Conservation (phyloP, 2,113 vertebrate genomes). For the Miniopterus natalensis region DNA sequence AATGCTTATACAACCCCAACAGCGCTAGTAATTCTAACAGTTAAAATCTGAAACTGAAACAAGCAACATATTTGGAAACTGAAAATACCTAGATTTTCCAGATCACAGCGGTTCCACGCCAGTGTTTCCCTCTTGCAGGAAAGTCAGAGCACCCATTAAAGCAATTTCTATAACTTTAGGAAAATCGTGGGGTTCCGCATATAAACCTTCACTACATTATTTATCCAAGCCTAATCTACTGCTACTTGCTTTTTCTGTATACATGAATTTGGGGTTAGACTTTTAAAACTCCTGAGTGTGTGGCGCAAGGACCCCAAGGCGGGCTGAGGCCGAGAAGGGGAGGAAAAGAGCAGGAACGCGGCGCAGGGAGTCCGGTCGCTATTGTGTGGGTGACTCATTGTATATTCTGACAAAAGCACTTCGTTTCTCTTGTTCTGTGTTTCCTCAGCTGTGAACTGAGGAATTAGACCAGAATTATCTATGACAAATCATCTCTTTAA, state of each 20-base stretch:
- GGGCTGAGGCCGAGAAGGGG: not conserved
- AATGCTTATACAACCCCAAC: not conserved
- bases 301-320: not conserved
- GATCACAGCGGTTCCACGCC: not conserved
- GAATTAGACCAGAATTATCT: not conserved
- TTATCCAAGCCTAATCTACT: not conserved
- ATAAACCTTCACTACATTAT: not conserved
- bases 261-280: not conserved
- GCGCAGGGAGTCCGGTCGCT: rapidly evolving
- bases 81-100: not conserved
- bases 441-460: not conserved
- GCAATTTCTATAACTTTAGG: not conserved
- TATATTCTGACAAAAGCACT: not conserved
- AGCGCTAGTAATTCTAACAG: conserved; percentile 23
- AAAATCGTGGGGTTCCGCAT: not conserved
- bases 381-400: not conserved
- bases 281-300: not conserved
- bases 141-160: not conserved
- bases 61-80: not conserved
- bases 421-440: not conserved
- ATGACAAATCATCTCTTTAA: not conserved
- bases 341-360: not conserved
- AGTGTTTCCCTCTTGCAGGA: not conserved
- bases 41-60: conserved; percentile 8
- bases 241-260: not conserved